Percentiles rank a stretch among this genome's conserved stretches.
Evolutionary conservation across 2,113 vertebrate genomes (phyloP).

Genomic region (Abramis brama): DNA sequence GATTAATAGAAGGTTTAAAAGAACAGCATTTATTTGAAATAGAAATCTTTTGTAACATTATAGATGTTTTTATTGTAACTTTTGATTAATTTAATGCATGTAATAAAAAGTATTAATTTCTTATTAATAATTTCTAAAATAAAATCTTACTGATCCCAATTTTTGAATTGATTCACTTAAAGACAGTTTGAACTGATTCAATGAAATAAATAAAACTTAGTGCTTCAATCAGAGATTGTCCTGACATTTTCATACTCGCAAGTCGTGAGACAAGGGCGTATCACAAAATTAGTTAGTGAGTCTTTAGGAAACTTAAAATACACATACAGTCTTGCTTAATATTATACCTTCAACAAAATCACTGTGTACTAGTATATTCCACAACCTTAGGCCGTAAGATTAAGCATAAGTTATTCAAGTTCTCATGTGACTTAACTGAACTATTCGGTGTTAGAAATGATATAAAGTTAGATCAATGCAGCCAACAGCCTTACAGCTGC

Average conservation of each 20-base stretch:
- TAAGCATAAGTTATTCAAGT: neutral
- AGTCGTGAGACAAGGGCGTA: neutral
- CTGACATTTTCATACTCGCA: neutral
- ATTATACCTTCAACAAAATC: constrained; percentile 7
- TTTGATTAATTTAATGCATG: neutral
- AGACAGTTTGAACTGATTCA: neutral
- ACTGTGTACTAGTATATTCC: neutral
- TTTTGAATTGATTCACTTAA: neutral
- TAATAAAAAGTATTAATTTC: neutral
- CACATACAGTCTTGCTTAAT: neutral
- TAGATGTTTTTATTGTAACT: neutral
- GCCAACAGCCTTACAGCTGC: neutral
- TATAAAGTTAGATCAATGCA: neutral
- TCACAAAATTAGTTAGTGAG: neutral
- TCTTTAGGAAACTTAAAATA: neutral
- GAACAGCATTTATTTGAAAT: neutral
- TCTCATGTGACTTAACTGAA: neutral
- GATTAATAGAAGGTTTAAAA: neutral
- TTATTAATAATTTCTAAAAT: neutral
- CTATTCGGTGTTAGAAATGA: neutral
- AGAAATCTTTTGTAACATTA: neutral
- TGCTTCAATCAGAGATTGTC: neutral
- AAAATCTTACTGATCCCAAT: neutral
- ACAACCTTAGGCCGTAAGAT: neutral
- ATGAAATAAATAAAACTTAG: neutral